These are phyloP conservation scores for Bugulina stolonifera DNA, from an alignment of 2,888 invertebrate species.

Conservation along the genomic window DNA sequence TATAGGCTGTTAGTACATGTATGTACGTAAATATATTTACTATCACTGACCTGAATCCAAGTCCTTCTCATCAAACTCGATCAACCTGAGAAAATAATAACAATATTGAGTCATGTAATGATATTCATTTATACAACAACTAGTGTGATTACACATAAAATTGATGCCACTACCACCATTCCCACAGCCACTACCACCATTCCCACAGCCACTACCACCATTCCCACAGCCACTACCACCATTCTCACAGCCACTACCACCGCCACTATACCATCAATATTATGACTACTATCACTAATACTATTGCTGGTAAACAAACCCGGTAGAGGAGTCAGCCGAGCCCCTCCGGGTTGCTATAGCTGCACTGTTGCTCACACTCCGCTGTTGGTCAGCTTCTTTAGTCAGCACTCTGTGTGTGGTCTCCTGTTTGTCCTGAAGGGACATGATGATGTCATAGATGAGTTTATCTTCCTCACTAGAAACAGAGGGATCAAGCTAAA, in stretches of 20 bases:
- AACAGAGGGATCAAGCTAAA: too few relatives aligned
- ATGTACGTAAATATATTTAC: too few relatives aligned
- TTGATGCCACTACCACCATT: too few relatives aligned
- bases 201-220: neutral
- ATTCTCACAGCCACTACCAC: neutral
- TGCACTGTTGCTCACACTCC: neutral
- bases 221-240: neutral
- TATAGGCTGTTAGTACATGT: too few relatives aligned
- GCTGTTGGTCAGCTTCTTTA: neutral
- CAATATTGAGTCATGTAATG: too few relatives aligned
- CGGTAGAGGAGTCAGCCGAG: slow-evolving; percentile 1
- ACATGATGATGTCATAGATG: slow-evolving; percentile 25
- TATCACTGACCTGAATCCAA: neutral
- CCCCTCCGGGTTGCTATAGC: neutral
- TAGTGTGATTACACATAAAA: too few relatives aligned
- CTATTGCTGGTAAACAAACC: neutral
- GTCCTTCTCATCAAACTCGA: slow-evolving; percentile 2
- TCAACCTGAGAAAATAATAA: too few relatives aligned
- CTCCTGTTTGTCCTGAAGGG: slow-evolving; percentile 14
- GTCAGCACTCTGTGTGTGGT: neutral
- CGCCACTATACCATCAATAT: neutral
- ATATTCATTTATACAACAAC: too few relatives aligned
- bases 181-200: neutral
- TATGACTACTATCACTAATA: neutral
- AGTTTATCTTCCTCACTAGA: slow-evolving; percentile 24